Evolutionary conservation across 2,888 invertebrate species (phyloP), one percentile per base, ranked within the genome.

Genomic region (Linnaemya tessellans): DNA sequence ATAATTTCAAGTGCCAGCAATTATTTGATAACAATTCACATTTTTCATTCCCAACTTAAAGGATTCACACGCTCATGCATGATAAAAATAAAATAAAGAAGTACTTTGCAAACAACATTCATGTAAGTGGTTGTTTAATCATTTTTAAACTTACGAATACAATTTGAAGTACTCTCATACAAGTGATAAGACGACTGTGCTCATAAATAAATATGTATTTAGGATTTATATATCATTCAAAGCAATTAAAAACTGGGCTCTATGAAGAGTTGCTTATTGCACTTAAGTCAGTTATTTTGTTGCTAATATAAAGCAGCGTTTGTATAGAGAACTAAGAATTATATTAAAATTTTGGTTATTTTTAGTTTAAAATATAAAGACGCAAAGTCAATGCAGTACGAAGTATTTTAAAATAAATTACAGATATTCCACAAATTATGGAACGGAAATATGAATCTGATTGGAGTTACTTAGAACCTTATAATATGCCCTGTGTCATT

Each of bases 11-110:
- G 88, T 88, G 90, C 90, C 91, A 90, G 90, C 91, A 92, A 92
- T 92, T 92, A 92, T 92, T 92, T 92, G 92, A 92, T 92, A 92
- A 92, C 89, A 89, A 88, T 88, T 90, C 88, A 88, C 87, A 86
- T 87, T 80, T 77, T 78, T 77, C 77, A 67, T 75, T 56, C 10
- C 38, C 46, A 60, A 54, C 73, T 25, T 75, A 65, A 70, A 60
- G 56, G 25, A 60, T 46, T 64, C 56, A 65, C 73, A 49, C 64
- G 56, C 73, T 80, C 20, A 51, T 64, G 15, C 35, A 18, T 56
- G 30, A 10, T 30, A 46, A 5, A 58, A 18, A 8, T 51, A 20
- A 18, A 22, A 18, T 3, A 25, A 38, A 38, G 11, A 49, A n/a
- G 10, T 71, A 22, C 35, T 73, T 41, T 60, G 3, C 30, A 56